phyloP scores from a whole-genome alignment of 2,888 invertebrate species.

The Mesoligia furuncula region DNA sequence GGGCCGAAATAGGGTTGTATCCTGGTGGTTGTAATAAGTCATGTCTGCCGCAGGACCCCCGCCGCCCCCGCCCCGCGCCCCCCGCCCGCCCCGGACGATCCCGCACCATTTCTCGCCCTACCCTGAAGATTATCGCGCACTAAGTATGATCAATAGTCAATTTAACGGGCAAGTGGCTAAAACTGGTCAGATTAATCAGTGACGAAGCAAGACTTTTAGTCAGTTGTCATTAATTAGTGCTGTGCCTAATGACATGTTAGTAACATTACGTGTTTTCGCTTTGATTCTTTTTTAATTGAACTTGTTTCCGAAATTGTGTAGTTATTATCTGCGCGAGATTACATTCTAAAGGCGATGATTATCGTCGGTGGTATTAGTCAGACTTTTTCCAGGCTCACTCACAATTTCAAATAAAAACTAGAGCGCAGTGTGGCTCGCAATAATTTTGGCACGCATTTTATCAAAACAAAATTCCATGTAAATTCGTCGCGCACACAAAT shows the following conservation, averaged over 20 bases:
- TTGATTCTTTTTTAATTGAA: conserved; percentile 51
- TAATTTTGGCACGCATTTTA: conserved; percentile 67
- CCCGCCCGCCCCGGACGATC: conserved; percentile 72
- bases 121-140: conserved; percentile 84
- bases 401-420: conserved; percentile 22
- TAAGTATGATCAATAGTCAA: conserved; percentile 88
- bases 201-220: conserved; percentile 74
- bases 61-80: conserved; percentile 70
- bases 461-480: conserved; percentile 80
- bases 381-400: conserved; percentile 7
- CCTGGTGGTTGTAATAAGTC: conserved; percentile 89
- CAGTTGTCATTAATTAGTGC: conserved; percentile 71
- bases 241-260: conserved; percentile 56
- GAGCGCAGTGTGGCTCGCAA: conserved; percentile 24
- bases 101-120: conserved; percentile 82
- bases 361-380: not conserved
- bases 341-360: conserved; percentile 24
- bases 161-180: conserved; percentile 84
- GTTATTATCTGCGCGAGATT: conserved; percentile 20
- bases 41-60: conserved; percentile 88
- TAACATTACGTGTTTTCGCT: conserved; percentile 40
- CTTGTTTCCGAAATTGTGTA: conserved; percentile 32
- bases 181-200: conserved; percentile 81
- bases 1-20: conserved; percentile 89
- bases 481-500: conserved; percentile 86